Evolutionary conservation across 2,797 vertebrate genomes (phyloP), one percentile per base, ranked within the genome.

Genomic region (Gymnothorax reevesii): DNA sequence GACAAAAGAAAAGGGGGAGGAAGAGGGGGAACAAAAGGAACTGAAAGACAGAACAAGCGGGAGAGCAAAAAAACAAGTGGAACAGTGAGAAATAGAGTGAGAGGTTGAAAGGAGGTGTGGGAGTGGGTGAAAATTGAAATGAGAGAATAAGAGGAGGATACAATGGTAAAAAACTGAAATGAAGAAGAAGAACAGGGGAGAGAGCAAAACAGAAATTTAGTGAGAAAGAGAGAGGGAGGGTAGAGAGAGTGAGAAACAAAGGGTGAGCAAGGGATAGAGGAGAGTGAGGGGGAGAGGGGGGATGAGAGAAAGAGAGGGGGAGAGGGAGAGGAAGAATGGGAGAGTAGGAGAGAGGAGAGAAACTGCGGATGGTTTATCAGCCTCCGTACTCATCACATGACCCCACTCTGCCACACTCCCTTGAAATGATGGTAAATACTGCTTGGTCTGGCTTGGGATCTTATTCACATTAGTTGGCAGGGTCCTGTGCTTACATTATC

Each of bases 271-370:
- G n/a, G 64, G n/a, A 3, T 7, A 83, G 9, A 12, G 15, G 25
- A n/a, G 52, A 83, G 13, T 15, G 4, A 22, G 59, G 9, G n/a
- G 15, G 25, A n/a, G 52, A 83, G 13, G 20, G 13, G 20, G 27
- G 2, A 33, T 13, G 83, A 64, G 15, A 64, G 27, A 82, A 57
- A 57, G 62, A 6, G 13, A 82, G 77, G 42, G 4, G 9, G 17
- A 54, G 9, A 7, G 13, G 7, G 33, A 27, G 20, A 79, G 25
- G 33, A 42, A 60, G 62, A 73, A 49, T 7, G 84, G 60, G 71
- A 73, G 59, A 77, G 52, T 57, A 13, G 42, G 54, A 33, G 25
- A 75, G 84, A 75, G 49, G 55, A 85, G 85, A 42, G 8, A 71
- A 62, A 83, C 80, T 73, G 49, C 7, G 2, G 75, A 5, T 17